A percentile compares a stretch with the other conserved stretches of the same genome.
These are phyloP conservation scores for Ctenomys sociabilis DNA, from an alignment of 2,113 vertebrate species.

Conservation along the genomic window DNA sequence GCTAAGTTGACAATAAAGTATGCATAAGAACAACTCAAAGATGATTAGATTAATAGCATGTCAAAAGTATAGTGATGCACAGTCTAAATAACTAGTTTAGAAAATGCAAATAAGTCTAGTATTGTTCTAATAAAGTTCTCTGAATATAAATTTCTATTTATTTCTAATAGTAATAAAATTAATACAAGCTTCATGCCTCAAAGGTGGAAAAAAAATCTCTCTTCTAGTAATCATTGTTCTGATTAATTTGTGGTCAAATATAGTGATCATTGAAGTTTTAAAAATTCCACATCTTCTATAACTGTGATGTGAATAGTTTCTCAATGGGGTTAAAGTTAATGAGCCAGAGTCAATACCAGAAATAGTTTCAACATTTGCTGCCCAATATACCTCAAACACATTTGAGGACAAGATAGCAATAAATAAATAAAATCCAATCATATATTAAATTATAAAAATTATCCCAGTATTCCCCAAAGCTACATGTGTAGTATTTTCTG, in stretches of 20 bases:
- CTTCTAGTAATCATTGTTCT: slow-evolving; percentile 20
- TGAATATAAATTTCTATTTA: slow-evolving; percentile 46
- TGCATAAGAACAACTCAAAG: slow-evolving; percentile 36
- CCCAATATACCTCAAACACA: slow-evolving; percentile 25
- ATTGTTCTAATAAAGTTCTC: not conserved
- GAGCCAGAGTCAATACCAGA: slow-evolving; percentile 8
- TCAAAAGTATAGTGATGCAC: not conserved
- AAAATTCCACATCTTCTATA: slow-evolving; percentile 28
- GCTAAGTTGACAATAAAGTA: slow-evolving; percentile 9
- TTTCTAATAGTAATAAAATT: slow-evolving; percentile 49
- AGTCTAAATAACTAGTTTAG: not conserved
- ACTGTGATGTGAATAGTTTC: slow-evolving; percentile 12
- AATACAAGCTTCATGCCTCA: not conserved
- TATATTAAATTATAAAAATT: slow-evolving; percentile 46
- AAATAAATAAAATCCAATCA: slow-evolving; percentile 1
- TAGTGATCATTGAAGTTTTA: not conserved
- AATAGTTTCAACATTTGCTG: slow-evolving; percentile 51
- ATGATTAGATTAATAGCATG: not conserved
- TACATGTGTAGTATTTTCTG: not conserved
- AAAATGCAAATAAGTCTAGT: slow-evolving; percentile 17
- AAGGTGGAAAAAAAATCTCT: slow-evolving; percentile 38
- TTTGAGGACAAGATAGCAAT: slow-evolving; percentile 6
- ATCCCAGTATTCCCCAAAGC: slow-evolving; percentile 11
- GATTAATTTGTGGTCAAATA: slow-evolving; percentile 43
- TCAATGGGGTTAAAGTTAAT: slow-evolving; percentile 58